Conservation (phyloP, 1,140 invertebrate genomes). For the Campoletis sonorensis region DNA sequence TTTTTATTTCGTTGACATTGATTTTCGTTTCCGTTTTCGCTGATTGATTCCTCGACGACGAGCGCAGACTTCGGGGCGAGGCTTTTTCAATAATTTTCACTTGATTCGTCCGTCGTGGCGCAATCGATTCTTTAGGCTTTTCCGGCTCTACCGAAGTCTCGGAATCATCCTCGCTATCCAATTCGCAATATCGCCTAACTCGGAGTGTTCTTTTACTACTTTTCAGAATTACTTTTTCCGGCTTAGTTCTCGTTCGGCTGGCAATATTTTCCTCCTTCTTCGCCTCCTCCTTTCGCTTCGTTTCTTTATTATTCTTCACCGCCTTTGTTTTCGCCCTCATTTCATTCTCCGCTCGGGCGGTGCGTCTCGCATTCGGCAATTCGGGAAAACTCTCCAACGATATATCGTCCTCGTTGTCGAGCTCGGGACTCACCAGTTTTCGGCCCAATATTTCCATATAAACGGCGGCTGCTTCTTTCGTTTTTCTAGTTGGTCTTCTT, state of each 20-base stretch:
- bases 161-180: conserved; percentile 71
- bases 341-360: conserved; percentile 80
- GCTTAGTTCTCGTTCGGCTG: conserved; percentile 49
- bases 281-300: conserved; percentile 49
- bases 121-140: conserved; percentile 58
- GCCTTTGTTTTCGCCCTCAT: conserved; percentile 75
- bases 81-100: conserved; percentile 56
- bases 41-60: conserved; percentile 58
- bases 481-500: conserved; percentile 82
- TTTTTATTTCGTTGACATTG: background rate
- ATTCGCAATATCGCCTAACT: conserved; percentile 68
- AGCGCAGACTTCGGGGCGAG: conserved; percentile 60
- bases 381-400: conserved; percentile 83
- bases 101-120: conserved; percentile 56
- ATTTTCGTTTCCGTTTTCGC: conserved; percentile 48
- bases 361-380: conserved; percentile 80
- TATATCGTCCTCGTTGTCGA: conserved; percentile 80
- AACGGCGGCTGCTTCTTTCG: conserved; percentile 85
- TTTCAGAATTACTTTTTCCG: conserved; percentile 58
- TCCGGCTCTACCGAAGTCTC: conserved; percentile 62
- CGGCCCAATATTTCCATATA: conserved; percentile 86
- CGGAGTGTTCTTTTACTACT: conserved; percentile 67
- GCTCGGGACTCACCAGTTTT: conserved; percentile 79
- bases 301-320: conserved; percentile 49
- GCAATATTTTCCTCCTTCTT: conserved; percentile 46